Base-by-base conservation (phyloP, 2,888 invertebrate genomes). In the Eudemis profundana region DNA sequence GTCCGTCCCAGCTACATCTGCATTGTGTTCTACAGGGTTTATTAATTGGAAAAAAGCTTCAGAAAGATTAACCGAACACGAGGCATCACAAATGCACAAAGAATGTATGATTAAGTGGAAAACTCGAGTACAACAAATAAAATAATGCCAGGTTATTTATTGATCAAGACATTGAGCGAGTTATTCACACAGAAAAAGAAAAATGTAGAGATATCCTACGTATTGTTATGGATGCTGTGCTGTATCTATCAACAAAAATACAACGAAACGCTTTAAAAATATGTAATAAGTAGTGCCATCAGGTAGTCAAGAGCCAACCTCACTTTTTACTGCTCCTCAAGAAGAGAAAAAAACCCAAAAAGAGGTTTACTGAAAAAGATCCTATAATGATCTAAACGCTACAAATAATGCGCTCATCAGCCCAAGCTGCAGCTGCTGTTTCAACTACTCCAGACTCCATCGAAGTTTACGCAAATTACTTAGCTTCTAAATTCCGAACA, bases 161-260 rank as follows among this genome's bases (percentile, higher is more conserved):
- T 68, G 70, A 72, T 69, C 61, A 68, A 69, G 69, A 73, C 68
- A 36, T 70, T 65, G 70, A 72, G 71, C 38, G 64, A 68, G 54
- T 67, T 67, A 49, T 69, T 63, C 14, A 70, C 49, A 56, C 62
- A 61, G 66, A 70, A 40, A 70, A 68, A 68, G 69, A 74, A 66
- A 73, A 72, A 70, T 73, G 74, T 70, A 71, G 66, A 72, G 57
- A 71, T 66, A 72, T 74, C 62, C 70, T 74, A 63, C 69, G 65
- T 54, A 67, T 70, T 67, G 68, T 72, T 66, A 69, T 73, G 68
- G 23, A 23, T 23, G 23, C 23, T 23, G 23, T 23, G 5, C 5
- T 23, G 23, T 23, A 23, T 23, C 5, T 23, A 23, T 23, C 23
- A 3, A 23, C 23, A 23, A 23, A 23, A 5, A 23, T 23, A 3